Conservation (phyloP, 2,888 invertebrate species). For the Scaptomyza parva region DNA sequence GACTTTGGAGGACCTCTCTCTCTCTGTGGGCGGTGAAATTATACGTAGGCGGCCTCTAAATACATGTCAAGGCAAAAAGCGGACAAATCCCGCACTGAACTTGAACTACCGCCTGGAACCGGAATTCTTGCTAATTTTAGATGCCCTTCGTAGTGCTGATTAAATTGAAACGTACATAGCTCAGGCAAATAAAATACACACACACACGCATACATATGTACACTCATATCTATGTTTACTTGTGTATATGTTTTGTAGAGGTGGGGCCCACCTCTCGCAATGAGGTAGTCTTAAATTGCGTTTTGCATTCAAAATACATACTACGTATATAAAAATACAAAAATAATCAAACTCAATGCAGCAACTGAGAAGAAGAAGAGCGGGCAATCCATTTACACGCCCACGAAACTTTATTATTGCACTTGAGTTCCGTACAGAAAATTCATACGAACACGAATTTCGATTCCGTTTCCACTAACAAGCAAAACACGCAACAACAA, state of each 20-base stretch:
- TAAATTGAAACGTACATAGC: slow-evolving; percentile 54
- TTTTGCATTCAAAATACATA: slow-evolving; percentile 29
- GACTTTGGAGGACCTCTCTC: too few relatives aligned
- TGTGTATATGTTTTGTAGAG: slow-evolving; percentile 8
- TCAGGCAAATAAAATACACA: slow-evolving; percentile 31
- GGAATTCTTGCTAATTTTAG: slow-evolving; percentile 69
- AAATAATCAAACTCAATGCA: slow-evolving; percentile 20
- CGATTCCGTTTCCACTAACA: slow-evolving; percentile 73
- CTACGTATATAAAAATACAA: background rate
- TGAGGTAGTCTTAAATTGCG: slow-evolving; percentile 48
- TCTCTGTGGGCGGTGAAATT: slow-evolving; percentile 11
- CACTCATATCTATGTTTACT: slow-evolving; percentile 3
- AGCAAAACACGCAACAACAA: slow-evolving; percentile 57
- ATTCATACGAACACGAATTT: slow-evolving; percentile 56
- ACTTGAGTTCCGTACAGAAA: slow-evolving; percentile 67
- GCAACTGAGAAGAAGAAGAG: background rate
- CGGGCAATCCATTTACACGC: slow-evolving; percentile 53
- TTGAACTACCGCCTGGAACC: slow-evolving; percentile 62
- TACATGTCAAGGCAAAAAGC: slow-evolving; percentile 68
- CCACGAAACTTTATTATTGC: slow-evolving; percentile 50
- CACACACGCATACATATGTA: background rate
- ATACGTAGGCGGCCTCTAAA: slow-evolving; percentile 48
- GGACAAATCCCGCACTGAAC: slow-evolving; percentile 56
- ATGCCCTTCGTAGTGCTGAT: slow-evolving; percentile 56
- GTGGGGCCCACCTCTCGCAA: slow-evolving; percentile 40